These are phyloP conservation scores for Melopsittacus undulatus DNA, from an alignment of 2,797 vertebrate species.

Conservation along the genomic window DNA sequence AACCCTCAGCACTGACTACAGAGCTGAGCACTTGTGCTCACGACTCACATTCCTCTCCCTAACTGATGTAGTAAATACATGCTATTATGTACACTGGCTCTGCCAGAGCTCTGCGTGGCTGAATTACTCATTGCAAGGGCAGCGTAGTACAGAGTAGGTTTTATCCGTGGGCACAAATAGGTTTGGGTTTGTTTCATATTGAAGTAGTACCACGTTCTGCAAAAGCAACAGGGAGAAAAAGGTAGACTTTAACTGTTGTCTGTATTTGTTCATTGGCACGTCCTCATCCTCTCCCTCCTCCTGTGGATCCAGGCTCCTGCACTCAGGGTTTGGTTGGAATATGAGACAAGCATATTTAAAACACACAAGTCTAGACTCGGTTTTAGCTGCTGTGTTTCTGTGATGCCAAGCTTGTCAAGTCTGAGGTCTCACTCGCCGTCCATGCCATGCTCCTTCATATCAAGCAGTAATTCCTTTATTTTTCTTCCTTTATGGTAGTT, in stretches of 20 bases:
- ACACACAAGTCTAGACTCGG: not conserved
- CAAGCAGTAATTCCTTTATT: not conserved
- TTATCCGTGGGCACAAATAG: not conserved
- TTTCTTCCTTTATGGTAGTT: not conserved
- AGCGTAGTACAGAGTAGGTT: not conserved
- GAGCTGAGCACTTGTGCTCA: not conserved
- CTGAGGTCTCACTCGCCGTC: not conserved
- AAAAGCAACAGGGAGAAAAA: not conserved
- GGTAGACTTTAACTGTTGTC: not conserved
- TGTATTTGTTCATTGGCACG: fast-evolving
- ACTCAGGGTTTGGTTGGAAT: not conserved
- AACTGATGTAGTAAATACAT: not conserved
- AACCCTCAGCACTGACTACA: not conserved
- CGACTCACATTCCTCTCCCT: not conserved
- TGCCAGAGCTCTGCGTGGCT: not conserved
- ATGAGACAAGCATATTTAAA: not conserved
- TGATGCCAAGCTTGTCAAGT: not conserved
- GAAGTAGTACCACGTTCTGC: not conserved
- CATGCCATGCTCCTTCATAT: fast-evolving
- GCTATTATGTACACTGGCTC: not conserved
- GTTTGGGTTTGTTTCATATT: fast-evolving
- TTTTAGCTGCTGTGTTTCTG: not conserved
- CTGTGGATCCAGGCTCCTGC: not conserved
- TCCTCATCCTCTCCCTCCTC: not conserved
- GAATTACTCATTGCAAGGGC: conserved; percentile 2